Base-by-base conservation (phyloP, 2,113 vertebrate genomes). In the Pygoscelis adeliae region DNA sequence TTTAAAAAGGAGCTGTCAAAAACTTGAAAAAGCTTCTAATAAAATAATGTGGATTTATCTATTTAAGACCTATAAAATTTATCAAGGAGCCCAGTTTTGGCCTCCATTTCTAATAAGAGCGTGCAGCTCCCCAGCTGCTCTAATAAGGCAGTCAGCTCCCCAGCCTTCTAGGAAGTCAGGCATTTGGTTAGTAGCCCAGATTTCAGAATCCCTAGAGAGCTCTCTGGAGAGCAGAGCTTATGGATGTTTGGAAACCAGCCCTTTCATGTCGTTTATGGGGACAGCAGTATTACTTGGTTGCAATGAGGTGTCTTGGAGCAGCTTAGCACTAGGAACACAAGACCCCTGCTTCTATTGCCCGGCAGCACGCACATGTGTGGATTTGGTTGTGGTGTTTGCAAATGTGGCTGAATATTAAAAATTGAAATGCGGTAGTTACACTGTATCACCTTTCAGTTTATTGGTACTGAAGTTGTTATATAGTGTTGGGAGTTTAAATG, bases 11-110 rank as follows among this genome's bases (percentile, higher is more conserved):
- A 95, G 79, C 80, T 96, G 93, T 95, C 83, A 89, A 65, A 93
- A 96, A 94, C 56, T 95, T 95, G 38, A 1, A 94, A 89, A 92
- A 87, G 50, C 92, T 93, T 95, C 82, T 74, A 62, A 79, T 84
- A 83, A 91, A 95, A 17, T 82, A 63, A 65, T 71, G 44, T 40
- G 92, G 47, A 49, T 94, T 93, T 91, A 67, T 81, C 65, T 91
- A 3, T 42, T 11, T 23, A 27, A 83, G 61, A 56, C 63, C 69
- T 46, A 22, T 56, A 88, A 90, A 59, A 89, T 67, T 17, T n/a
- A 81, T 53, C 63, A 74, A 63, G 72, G 47, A 61, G 10, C n/a
- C 44, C 47, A 44, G 26, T 46, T 80, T 70, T 55, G 61, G 47
- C 72, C 79, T 88, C 66, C 19, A 53, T 88, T 94, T 91, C 82